phyloP scores from a whole-genome alignment of 2,797 vertebrate genomes.

The Sebastolobus altivelis region DNA sequence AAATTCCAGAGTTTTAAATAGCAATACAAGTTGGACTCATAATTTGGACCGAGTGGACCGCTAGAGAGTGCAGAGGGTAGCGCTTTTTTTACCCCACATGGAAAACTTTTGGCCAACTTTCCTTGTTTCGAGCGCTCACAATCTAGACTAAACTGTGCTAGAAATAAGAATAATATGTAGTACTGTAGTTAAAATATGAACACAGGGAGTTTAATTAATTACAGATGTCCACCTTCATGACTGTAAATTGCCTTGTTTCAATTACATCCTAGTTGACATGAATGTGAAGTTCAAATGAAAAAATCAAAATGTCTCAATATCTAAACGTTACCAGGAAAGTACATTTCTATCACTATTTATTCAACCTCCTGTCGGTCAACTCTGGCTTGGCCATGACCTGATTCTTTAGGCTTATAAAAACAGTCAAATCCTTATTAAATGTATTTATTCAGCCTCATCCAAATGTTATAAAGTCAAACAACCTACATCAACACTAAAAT shows the following conservation, averaged over 20 bases:
- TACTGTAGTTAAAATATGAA: background rate
- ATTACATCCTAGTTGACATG: background rate
- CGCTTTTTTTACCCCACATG: background rate
- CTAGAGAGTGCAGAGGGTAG: background rate
- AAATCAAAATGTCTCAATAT: background rate
- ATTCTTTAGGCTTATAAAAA: background rate
- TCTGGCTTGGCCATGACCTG: background rate
- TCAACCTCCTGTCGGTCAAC: background rate
- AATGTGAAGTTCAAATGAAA: background rate
- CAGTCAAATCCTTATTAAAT: background rate
- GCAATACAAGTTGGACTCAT: background rate
- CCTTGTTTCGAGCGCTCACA: constrained; percentile 4
- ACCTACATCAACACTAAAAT: background rate
- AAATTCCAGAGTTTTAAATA: background rate
- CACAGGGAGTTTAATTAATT: background rate
- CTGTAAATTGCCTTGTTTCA: background rate
- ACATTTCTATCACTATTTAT: background rate
- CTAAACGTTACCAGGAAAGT: background rate
- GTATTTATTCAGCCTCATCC: background rate
- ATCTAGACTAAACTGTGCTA: constrained; percentile 47
- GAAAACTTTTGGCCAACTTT: background rate
- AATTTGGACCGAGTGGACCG: background rate
- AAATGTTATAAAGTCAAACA: background rate
- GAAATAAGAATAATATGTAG: background rate
- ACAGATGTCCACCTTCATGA: background rate